phyloP scores from a whole-genome alignment of 2,888 invertebrate species.

The Oasisia sp. region DNA sequence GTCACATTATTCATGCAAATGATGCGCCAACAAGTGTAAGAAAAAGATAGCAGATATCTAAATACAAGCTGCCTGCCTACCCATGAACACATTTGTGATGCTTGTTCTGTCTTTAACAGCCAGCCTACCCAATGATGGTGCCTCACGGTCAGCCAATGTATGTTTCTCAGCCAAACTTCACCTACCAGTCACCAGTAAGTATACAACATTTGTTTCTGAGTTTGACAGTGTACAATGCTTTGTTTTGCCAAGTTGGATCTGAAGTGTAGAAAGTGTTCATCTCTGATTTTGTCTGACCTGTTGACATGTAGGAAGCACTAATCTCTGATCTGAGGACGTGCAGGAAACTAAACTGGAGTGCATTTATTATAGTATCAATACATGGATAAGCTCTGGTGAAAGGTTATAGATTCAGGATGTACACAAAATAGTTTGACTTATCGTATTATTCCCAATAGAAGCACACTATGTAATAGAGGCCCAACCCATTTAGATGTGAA shows the following conservation, averaged over 20 bases:
- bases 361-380: not conserved
- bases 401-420: not conserved
- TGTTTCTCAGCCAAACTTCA: constrained; percentile 20
- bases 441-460: too few relatives aligned
- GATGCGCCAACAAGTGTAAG: not conserved
- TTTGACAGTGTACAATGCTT: not conserved
- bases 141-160: constrained; percentile 25
- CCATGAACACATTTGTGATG: not conserved
- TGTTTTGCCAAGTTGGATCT: not conserved
- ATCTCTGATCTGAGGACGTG: not conserved
- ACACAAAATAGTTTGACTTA: not conserved
- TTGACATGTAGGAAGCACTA: not conserved
- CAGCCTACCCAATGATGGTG: constrained; percentile 23
- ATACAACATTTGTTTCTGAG: not conserved
- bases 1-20: not conserved
- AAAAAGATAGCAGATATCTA: not conserved
- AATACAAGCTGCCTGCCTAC: not conserved
- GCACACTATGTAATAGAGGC: too few relatives aligned
- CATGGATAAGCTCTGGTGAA: not conserved
- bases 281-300: not conserved
- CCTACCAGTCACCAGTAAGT: constrained; percentile 20
- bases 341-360: not conserved
- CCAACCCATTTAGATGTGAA: too few relatives aligned
- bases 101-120: not conserved
- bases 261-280: too few relatives aligned